Evolutionary conservation across 2,888 invertebrate species (phyloP).

Genomic region (Cerastis rubricosa): DNA sequence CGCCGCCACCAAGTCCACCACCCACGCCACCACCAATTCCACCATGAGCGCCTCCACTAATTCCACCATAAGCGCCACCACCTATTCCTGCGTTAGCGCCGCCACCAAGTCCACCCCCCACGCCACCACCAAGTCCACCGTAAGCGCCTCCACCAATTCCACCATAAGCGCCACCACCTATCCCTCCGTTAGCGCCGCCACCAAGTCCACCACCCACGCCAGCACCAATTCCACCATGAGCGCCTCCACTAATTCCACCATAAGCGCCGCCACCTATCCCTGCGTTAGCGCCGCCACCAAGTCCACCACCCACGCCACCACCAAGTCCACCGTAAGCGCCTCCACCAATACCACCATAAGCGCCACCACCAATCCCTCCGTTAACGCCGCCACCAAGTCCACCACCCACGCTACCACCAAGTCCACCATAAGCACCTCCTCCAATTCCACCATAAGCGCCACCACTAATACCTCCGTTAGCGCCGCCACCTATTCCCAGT

Average conservation of each 20-base stretch:
- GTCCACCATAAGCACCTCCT: background rate
- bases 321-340: background rate
- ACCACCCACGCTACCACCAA: background rate
- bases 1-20: background rate
- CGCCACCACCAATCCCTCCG: background rate
- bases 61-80: background rate
- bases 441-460: background rate
- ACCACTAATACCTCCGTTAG: background rate
- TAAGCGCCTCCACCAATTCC: background rate
- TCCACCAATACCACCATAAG: background rate
- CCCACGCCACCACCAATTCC: no score
- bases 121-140: background rate
- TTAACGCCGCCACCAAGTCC: background rate
- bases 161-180: background rate
- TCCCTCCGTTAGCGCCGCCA: background rate
- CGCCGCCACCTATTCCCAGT: background rate
- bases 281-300: background rate
- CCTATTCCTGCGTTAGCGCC: background rate
- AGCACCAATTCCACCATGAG: background rate
- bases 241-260: background rate
- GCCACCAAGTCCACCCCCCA: background rate
- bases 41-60: background rate
- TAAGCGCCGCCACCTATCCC: background rate
- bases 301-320: fast-evolving
- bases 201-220: background rate